Conservation (phyloP, 2,797 vertebrate species). For the Odontamblyopus rebecca region DNA sequence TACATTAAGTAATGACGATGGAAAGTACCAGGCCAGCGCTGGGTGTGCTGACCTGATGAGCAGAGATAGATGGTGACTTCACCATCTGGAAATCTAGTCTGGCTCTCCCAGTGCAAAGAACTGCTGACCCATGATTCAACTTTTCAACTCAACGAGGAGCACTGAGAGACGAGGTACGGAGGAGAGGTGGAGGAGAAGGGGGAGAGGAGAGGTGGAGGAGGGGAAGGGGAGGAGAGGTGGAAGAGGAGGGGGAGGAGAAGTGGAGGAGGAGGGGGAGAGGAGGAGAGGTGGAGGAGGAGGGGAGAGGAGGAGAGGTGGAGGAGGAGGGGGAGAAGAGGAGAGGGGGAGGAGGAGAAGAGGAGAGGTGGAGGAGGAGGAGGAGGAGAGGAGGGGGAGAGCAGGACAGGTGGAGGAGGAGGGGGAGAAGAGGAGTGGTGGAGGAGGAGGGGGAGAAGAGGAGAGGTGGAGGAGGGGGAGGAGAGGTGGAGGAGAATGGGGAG, state of each 20-base stretch:
- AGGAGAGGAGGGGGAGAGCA: too few species aligned
- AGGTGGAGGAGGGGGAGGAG: too few species aligned
- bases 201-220: constrained; percentile 1
- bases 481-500: constrained; percentile 1
- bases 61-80: constrained; percentile 83
- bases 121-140: constrained; percentile 92
- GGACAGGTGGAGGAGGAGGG: too few species aligned
- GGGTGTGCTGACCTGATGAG: constrained; percentile 84
- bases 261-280: too few species aligned
- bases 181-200: constrained; percentile 20
- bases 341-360: too few species aligned
- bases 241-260: too few species aligned
- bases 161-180: constrained; percentile 21
- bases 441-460: too few species aligned
- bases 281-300: too few species aligned
- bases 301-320: too few species aligned
- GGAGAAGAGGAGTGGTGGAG: too few species aligned
- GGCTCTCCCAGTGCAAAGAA: constrained; percentile 80
- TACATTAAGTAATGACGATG: not conserved
- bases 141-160: constrained; percentile 75
- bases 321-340: too few species aligned
- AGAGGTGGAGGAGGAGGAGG: too few species aligned
- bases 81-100: constrained; percentile 95
- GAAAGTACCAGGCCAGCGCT: not conserved
- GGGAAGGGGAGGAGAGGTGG: constrained; percentile 7